Evolutionary conservation across 1,140 invertebrate genomes (phyloP).

Genomic region (silkworm (Bombyx mori)): DNA sequence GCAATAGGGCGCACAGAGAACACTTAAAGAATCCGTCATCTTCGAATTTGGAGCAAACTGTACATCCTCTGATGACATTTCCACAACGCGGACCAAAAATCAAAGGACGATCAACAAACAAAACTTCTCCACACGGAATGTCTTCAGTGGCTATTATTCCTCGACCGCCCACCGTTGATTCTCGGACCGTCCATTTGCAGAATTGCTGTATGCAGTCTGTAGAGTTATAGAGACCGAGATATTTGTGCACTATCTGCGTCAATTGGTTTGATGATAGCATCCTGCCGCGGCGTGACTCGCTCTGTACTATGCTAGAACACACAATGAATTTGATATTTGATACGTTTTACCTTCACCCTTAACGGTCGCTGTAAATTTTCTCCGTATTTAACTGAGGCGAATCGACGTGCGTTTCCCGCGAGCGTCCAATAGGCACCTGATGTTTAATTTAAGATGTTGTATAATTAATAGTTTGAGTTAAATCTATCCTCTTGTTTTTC

Average conservation of each 20-base stretch:
- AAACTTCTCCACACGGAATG: slow-evolving; percentile 75
- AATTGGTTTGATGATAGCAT: slow-evolving; percentile 66
- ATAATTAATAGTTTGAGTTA: too few species aligned
- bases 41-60: slow-evolving; percentile 70
- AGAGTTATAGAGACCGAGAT: slow-evolving; percentile 40
- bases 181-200: slow-evolving; percentile 61
- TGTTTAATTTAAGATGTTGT: slow-evolving; percentile 19
- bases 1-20: slow-evolving; percentile 71
- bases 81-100: slow-evolving; percentile 74
- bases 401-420: slow-evolving; percentile 41
- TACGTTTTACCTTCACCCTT: slow-evolving; percentile 41
- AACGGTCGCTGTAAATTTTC: slow-evolving; percentile 30
- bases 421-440: slow-evolving; percentile 39
- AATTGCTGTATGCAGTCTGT: slow-evolving; percentile 25
- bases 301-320: slow-evolving; percentile 55
- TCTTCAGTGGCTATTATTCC: slow-evolving; percentile 77
- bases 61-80: slow-evolving; percentile 66
- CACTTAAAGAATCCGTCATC: slow-evolving; percentile 67
- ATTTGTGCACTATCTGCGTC: slow-evolving; percentile 51
- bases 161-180: slow-evolving; percentile 74
- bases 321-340: slow-evolving; percentile 58
- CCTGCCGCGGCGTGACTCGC: slow-evolving; percentile 50
- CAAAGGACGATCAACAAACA: slow-evolving; percentile 78
- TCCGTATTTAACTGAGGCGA: slow-evolving; percentile 44
- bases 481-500: too few species aligned